phyloP scores from a whole-genome alignment of 2,888 invertebrate genomes.

The Pristionchus fissidentatus region DNA sequence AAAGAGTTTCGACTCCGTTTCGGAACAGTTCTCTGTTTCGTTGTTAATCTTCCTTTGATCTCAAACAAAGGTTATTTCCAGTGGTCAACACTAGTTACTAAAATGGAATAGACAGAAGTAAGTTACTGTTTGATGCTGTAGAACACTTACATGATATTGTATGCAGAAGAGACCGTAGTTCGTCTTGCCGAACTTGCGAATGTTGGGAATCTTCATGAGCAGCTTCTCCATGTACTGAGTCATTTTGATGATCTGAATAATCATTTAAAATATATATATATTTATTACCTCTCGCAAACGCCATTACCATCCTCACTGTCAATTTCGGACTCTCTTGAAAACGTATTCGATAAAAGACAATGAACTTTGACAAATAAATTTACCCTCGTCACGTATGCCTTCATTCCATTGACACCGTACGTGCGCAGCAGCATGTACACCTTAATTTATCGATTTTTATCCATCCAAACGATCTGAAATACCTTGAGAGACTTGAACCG shows the following conservation, averaged over 20 bases:
- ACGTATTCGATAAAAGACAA: too few species aligned
- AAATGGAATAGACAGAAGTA: not conserved
- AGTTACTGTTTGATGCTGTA: not conserved
- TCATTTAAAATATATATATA: not conserved
- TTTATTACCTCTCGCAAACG: not conserved
- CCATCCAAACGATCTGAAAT: not conserved
- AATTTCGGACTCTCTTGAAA: too few species aligned
- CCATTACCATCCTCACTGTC: constrained; percentile 61
- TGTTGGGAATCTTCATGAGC: constrained; percentile 46
- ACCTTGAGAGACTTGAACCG: constrained; percentile 89
- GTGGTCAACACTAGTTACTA: too few species aligned
- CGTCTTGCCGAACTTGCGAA: constrained; percentile 50
- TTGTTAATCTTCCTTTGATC: too few species aligned
- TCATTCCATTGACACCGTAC: constrained; percentile 49
- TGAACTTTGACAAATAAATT: too few species aligned
- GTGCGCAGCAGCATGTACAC: constrained; percentile 49
- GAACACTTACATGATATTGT: constrained; percentile 47
- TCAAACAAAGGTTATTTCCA: too few species aligned
- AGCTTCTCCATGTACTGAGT: constrained; percentile 45
- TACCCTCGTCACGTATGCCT: constrained; percentile 39
- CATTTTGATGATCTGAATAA: constrained; percentile 33
- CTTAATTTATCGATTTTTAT: constrained; percentile 30
- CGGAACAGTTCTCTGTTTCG: too few species aligned
- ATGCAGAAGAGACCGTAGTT: constrained; percentile 49
- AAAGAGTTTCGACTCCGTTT: too few species aligned